phyloP scores from a whole-genome alignment of 2,797 vertebrate genomes.

The Mus minutoides region DNA sequence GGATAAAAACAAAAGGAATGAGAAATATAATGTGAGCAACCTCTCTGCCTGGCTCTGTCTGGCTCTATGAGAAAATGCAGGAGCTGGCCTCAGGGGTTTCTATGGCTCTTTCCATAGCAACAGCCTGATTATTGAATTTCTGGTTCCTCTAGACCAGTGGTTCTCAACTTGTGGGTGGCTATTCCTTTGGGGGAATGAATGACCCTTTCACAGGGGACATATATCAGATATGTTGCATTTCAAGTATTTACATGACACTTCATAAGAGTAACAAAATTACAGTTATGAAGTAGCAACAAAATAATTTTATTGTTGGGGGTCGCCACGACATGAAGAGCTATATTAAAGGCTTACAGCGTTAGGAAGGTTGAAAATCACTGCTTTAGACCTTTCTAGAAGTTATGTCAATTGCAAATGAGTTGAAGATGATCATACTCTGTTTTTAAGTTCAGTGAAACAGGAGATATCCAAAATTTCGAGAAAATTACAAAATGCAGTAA shows the following conservation, averaged over 20 bases:
- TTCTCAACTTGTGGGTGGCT: not conserved
- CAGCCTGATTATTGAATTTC: slow-evolving; percentile 21
- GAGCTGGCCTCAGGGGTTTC: not conserved
- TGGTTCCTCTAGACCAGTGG: slow-evolving; percentile 8
- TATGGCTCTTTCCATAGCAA: not conserved
- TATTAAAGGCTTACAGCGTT: not conserved
- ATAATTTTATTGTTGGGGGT: not conserved
- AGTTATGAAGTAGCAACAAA: not conserved
- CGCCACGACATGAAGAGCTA: not conserved
- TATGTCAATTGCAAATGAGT: slow-evolving; percentile 14
- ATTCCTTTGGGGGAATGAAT: not conserved
- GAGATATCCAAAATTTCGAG: not conserved
- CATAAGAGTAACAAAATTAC: not conserved
- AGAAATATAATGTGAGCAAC: not conserved
- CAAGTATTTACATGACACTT: not conserved
- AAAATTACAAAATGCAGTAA: slow-evolving; percentile 39
- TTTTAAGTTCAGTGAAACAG: slow-evolving; percentile 43
- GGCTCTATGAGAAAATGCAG: slow-evolving; percentile 3
- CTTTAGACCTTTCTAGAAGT: not conserved
- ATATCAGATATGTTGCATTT: not conserved
- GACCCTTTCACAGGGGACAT: not conserved
- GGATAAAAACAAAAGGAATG: not conserved
- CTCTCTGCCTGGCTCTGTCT: not conserved
- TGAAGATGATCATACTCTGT: slow-evolving; percentile 28
- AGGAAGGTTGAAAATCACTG: not conserved